Conservation (phyloP, 2,888 invertebrate genomes). For the Synanthedon andrenaeformis region DNA sequence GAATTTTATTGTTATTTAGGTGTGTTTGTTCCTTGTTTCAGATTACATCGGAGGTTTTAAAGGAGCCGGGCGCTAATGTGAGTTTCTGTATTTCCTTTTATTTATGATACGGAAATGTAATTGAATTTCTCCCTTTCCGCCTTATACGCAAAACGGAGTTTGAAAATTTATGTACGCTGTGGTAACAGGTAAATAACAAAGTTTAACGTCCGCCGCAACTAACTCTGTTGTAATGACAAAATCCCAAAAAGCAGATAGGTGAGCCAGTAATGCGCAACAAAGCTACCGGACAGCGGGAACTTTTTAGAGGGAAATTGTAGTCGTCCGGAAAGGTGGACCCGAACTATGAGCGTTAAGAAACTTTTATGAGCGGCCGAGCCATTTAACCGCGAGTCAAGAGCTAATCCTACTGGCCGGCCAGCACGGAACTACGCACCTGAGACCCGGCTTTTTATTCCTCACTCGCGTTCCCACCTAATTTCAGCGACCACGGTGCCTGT, state of each 20-base stretch:
- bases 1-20: conserved; percentile 71
- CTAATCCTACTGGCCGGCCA: conserved; percentile 47
- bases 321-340: conserved; percentile 38
- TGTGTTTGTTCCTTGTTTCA: conserved; percentile 70
- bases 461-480: conserved; percentile 66
- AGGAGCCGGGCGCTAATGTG: conserved; percentile 66
- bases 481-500: conserved; percentile 43
- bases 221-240: conserved; percentile 30
- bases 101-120: conserved; percentile 49
- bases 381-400: conserved; percentile 63
- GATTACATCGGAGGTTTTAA: conserved; percentile 67
- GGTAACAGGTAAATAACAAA: conserved; percentile 37
- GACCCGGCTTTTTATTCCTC: conserved; percentile 59
- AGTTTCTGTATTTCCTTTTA: conserved; percentile 59
- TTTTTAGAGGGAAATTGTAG: conserved; percentile 51
- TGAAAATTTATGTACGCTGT: not conserved
- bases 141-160: not conserved
- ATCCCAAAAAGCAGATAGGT: conserved; percentile 37
- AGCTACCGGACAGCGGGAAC: conserved; percentile 34
- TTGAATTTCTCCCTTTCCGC: conserved; percentile 36
- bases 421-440: conserved; percentile 55
- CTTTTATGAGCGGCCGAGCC: conserved; percentile 59
- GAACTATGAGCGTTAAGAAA: conserved; percentile 64
- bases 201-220: conserved; percentile 31
- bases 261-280: conserved; percentile 35